Base-by-base conservation (phyloP, 37 sponge, comb jelly and placozoan species). In the Eunapius fragilis region DNA sequence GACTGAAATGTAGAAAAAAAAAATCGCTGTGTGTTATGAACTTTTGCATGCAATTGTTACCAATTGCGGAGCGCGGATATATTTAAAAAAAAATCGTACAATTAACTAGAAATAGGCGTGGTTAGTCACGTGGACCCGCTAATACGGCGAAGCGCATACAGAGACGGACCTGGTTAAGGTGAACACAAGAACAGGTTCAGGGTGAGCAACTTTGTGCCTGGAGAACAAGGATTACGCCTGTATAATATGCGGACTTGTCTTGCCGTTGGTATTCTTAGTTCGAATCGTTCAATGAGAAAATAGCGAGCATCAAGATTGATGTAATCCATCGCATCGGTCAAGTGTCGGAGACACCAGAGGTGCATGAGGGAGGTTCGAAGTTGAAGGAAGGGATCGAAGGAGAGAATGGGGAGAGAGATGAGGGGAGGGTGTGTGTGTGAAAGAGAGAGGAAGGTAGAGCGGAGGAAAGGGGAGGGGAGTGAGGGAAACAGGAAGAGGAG, bases 271-370 rank as follows among this genome's bases (percentile, higher is more conserved):
- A n/a, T n/a, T n/a, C 17, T 2, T 75, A 94, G 95, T 95, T 95
- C 71, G 74, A 89, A 45, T 89, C 94, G 2, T 95, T 95, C 80
- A 49, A 82, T 23, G 94, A 95, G 82, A 75, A 89, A 25, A 85
- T 95, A 10, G 86, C 91, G n/a, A 80, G 31, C 68, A 70, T 95
- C 26, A 80, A 72, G 31, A 93, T 95, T 14, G 89, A 95, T 47
- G 89, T 95, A 2, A 75, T 84, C 3, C 96, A 91, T 48, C 78
- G 79, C 6, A 77, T 88, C 0, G 36, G 33, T 30, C 33, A 58
- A 32, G 31, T 82, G 22, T 31, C 82, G 23, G 68, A 70, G 41
- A 23, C 38, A 13, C 82, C 88, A n/a, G 91, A 91, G 83, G 91
- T 84, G 28, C 68, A 47, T 0, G 58, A 58, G 58, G 58, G 41